These are phyloP conservation scores for Lymantria dispar DNA, from an alignment of 2,888 invertebrate genomes.

Conservation along the genomic window DNA sequence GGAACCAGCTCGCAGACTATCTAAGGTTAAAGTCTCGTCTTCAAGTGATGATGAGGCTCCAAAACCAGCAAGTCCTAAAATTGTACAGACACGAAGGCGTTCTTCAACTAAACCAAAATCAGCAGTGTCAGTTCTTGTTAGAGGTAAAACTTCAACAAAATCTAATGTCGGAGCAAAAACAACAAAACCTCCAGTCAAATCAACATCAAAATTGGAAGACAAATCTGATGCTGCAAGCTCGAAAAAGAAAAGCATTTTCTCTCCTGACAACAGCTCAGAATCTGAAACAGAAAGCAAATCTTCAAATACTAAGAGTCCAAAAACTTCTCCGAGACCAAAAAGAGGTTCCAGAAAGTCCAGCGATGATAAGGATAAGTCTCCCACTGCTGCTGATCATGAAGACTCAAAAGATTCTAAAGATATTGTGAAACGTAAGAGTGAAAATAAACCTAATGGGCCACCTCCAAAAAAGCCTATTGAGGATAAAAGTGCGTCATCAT, in stretches of 20 bases:
- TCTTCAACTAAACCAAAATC: constrained; percentile 84
- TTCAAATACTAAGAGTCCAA: constrained; percentile 48
- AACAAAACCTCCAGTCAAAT: constrained; percentile 65
- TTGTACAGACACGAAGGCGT: constrained; percentile 71
- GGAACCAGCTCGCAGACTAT: constrained; percentile 43
- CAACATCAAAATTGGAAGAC: constrained; percentile 56
- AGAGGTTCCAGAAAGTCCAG: constrained; percentile 63
- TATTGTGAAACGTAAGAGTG: constrained; percentile 60
- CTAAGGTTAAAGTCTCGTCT: constrained; percentile 74
- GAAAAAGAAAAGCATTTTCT: constrained; percentile 91
- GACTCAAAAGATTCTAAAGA: constrained; percentile 42
- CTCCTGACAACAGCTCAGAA: constrained; percentile 86
- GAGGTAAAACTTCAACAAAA: constrained; percentile 62
- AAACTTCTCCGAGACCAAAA: constrained; percentile 57
- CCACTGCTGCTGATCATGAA: constrained; percentile 54
- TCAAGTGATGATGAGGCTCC: constrained; percentile 84
- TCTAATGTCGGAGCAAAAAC: constrained; percentile 66
- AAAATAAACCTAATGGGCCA: constrained; percentile 61
- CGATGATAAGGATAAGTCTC: constrained; percentile 56
- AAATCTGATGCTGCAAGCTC: constrained; percentile 50
- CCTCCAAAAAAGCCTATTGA: constrained; percentile 69
- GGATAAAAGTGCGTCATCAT: constrained; percentile 68
- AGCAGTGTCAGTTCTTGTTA: constrained; percentile 84
- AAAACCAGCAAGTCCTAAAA: constrained; percentile 63
- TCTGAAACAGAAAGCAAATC: constrained; percentile 67